Percentiles rank a stretch among this genome's conserved stretches.
Evolutionary conservation across 1,140 invertebrate genomes (phyloP).

Genomic region (Monochamus saltuarius): DNA sequence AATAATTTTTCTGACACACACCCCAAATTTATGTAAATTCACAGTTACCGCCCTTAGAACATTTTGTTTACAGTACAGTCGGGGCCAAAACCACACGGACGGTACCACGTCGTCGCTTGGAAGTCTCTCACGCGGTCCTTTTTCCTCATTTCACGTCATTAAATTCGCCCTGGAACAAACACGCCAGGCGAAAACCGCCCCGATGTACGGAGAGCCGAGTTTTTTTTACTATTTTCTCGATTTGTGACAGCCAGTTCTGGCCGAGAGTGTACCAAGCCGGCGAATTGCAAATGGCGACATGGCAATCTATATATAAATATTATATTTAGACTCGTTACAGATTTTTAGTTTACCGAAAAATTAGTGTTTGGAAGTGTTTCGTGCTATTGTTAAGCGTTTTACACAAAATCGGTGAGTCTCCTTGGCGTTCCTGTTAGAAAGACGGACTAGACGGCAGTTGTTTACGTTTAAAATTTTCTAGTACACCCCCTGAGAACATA

Average conservation of each 20-base stretch:
- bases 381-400: slow-evolving; percentile 17
- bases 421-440: slow-evolving; percentile 8
- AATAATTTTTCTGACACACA: slow-evolving; percentile 19
- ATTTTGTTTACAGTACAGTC: slow-evolving; percentile 36
- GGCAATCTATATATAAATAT: slow-evolving; percentile 47
- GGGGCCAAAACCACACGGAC: slow-evolving; percentile 18
- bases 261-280: slow-evolving; percentile 43
- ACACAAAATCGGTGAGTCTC: slow-evolving; percentile 32
- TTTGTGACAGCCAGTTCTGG: slow-evolving; percentile 26
- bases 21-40: slow-evolving; percentile 34
- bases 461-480: slow-evolving; percentile 38
- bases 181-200: too few species aligned
- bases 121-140: slow-evolving; percentile 10
- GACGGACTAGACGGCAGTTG: slow-evolving; percentile 14
- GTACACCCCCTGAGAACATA: slow-evolving; percentile 40
- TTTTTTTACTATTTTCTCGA: slow-evolving; percentile 28
- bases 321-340: slow-evolving; percentile 43
- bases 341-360: slow-evolving; percentile 37
- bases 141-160: slow-evolving; percentile 23
- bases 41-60: slow-evolving; percentile 25
- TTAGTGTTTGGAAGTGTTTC: slow-evolving; percentile 29
- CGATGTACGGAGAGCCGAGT: neutral
- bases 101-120: neutral
- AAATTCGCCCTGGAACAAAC: slow-evolving; percentile 10
- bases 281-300: slow-evolving; percentile 45